Conservation (phyloP, 1,140 invertebrate genomes). For the Pseudomyrmex dendroicus region DNA sequence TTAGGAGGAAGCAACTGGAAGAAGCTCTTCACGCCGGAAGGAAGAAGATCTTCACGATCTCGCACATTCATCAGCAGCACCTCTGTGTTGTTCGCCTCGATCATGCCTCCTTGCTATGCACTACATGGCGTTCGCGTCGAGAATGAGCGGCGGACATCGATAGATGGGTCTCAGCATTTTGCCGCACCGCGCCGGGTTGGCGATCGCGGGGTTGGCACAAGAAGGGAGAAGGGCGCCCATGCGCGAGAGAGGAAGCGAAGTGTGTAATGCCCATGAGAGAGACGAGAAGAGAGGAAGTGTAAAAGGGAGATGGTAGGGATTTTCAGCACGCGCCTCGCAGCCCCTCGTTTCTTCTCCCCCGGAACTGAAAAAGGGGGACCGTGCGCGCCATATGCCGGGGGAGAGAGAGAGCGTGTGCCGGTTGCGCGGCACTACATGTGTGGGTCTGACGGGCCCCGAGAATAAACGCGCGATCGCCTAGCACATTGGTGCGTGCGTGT, state of each 20-base stretch:
- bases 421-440: constrained; percentile 65
- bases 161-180: constrained; percentile 81
- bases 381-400: constrained; percentile 79
- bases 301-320: constrained; percentile 76
- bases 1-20: too few species aligned
- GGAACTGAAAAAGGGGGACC: constrained; percentile 77
- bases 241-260: constrained; percentile 33
- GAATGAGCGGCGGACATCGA: constrained; percentile 83
- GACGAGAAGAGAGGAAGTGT: constrained; percentile 47
- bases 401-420: constrained; percentile 75
- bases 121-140: constrained; percentile 83
- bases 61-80: constrained; percentile 25
- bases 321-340: constrained; percentile 83
- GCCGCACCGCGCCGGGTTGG: constrained; percentile 55
- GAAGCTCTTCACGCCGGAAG: background rate
- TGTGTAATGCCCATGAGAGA: constrained; percentile 7
- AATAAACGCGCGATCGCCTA: constrained; percentile 41
- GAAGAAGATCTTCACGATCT: constrained; percentile 25
- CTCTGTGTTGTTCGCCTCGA: constrained; percentile 36
- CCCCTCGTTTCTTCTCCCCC: constrained; percentile 77
- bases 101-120: constrained; percentile 77
- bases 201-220: constrained; percentile 35
- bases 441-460: constrained; percentile 43
- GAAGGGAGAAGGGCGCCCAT: constrained; percentile 55
- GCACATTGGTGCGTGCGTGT: constrained; percentile 32